Base-by-base conservation (phyloP, 1,140 invertebrate genomes). In the Drepana arcuata region DNA sequence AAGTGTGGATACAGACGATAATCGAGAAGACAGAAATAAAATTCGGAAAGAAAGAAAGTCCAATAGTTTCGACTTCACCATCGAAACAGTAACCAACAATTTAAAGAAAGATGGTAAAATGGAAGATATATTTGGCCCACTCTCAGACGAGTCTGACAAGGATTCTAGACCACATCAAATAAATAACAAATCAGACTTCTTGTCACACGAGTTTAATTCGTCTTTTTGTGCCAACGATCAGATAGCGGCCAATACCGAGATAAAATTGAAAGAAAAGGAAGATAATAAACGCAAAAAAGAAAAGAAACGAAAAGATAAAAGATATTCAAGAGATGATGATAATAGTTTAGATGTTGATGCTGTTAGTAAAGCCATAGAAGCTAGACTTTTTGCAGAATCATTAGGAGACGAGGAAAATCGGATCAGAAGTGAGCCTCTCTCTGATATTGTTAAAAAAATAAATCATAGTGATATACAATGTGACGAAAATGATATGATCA, bases 41-140 rank as follows among this genome's bases (percentile, higher is more conserved):
- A 29, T 83, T 48, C 84, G 87, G 60, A 89, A 86, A 63, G 84
- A 86, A 0, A 88, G 86, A 65, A 88, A 85, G 57, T 60, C 49
- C 9, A 43, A 58, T 21, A 65, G 40, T 25, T 60, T 52, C 56
- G 66, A 78, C 28, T 37, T 48, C 32, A 26, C 40, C 7, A 27
- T 31, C 30, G 81, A 75, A 32, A 40, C 34, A 9, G 43, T 55
- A 34, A 41, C 60, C 9, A 72, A 48, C 44, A 73, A 82, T 37
- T 58, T 66, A 7, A 89, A 88, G 61, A 85, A 87, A 36, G 90
- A 90, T 34, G 90, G 91, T 25, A 89, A 92, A 62, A 93, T 94
- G 90, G 91, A 94, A 72, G 92, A 93, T 53, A 94, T 95, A 37
- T 95, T 95, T 73, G 93, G 93, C 2, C 91, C 93, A 1, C 82